Conservation (phyloP, 2,113 vertebrate genomes). For the Cairina moschata region DNA sequence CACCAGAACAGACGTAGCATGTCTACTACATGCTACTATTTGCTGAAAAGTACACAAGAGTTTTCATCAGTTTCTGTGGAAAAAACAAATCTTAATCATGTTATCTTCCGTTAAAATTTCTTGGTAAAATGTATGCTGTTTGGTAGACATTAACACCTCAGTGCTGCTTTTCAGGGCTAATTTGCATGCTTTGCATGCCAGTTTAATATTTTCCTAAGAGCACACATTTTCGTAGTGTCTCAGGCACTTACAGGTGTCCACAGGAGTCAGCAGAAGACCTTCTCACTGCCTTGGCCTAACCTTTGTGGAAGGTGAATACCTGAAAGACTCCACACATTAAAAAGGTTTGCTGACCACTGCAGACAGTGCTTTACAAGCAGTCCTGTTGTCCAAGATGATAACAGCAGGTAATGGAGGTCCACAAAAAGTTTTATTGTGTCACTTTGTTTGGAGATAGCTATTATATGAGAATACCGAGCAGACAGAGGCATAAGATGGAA, state of each 20-base stretch:
- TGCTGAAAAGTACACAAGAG: background rate
- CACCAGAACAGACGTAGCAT: background rate
- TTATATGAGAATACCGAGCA: background rate
- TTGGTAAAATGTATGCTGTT: background rate
- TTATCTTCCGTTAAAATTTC: background rate
- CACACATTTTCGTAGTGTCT: background rate
- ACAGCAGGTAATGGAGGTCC: background rate
- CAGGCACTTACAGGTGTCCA: fast-evolving
- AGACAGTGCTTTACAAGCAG: background rate
- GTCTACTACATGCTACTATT: background rate
- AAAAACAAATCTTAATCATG: background rate
- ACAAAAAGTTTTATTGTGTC: background rate
- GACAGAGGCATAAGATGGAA: background rate
- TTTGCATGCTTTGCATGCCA: background rate
- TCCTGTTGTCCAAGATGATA: background rate
- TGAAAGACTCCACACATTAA: background rate
- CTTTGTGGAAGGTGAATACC: background rate
- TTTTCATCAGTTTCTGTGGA: background rate
- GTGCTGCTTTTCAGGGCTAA: background rate
- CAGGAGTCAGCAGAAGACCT: background rate
- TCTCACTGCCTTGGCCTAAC: background rate
- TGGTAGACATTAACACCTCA: background rate
- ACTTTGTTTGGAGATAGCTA: background rate
- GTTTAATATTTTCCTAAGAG: background rate
- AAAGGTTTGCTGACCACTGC: background rate